Evolutionary conservation across 1,140 invertebrate species (phyloP), one percentile per base, ranked within the genome.

Genomic region (Propsilocerus akamusi): DNA sequence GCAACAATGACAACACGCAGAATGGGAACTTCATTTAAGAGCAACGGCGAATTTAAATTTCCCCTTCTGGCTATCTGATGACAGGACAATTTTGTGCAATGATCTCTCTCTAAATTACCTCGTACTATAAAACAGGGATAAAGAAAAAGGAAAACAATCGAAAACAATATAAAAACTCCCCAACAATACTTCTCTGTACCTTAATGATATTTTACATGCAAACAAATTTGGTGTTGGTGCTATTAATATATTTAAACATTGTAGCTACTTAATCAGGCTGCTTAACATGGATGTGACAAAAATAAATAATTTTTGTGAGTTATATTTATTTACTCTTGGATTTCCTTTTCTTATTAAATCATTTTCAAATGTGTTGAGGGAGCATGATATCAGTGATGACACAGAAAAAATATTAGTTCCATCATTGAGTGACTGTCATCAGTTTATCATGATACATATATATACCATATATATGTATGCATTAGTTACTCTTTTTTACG

Each of bases 1-100:
- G 57, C 58, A 1, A 59, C 62, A 51, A 63, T 62, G 58, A 62
- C 57, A 32, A 56, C 48, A 34, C 58, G 59, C 23, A 63, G 57
- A 41, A 58, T 65, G 34, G 63, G 63, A 7, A 52, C 14, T 17
- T 17, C 34, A n/a, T n/a, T n/a, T n/a, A n/a, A n/a, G n/a, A n/a
- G n/a, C n/a, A n/a, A n/a, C n/a, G n/a, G n/a, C n/a, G n/a, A n/a
- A n/a, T n/a, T n/a, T 37, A 37, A 37, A 37, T 7, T 17, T 37
- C n/a, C 34, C 7, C 20, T 37, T 37, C 14, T 37, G 10, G 34
- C 34, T 37, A n/a, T 37, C 14, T 37, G 20, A 37, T 6, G 20
- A 17, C 34, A 37, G 14, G 2, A 3, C n/a, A n/a, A n/a, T n/a
- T n/a, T n/a, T n/a, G n/a, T n/a, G n/a, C n/a, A n/a, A n/a, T n/a